These are phyloP conservation scores for Temnopleurus reevesii DNA, from an alignment of 53 echinoderm and acorn worm genomes.

Conservation along the genomic window DNA sequence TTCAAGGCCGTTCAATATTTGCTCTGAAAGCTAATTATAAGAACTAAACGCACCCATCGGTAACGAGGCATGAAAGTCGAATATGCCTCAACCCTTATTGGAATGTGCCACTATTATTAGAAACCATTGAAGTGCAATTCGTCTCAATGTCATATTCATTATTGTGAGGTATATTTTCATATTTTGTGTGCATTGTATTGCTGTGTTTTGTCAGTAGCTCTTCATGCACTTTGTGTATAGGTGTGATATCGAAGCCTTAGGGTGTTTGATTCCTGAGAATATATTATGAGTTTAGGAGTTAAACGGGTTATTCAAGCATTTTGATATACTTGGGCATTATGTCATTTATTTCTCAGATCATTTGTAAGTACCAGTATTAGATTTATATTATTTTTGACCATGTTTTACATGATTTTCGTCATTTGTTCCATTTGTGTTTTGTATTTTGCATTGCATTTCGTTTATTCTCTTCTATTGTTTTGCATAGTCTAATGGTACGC, in stretches of 20 bases:
- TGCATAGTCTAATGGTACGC: too few species aligned
- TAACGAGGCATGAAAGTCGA: constrained; percentile 2
- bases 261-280: neutral
- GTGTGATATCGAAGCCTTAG: neutral
- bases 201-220: neutral
- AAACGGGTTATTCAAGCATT: neutral
- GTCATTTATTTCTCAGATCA: neutral
- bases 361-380: constrained; percentile 16
- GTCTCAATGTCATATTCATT: constrained; percentile 10
- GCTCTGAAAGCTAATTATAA: constrained; percentile 13
- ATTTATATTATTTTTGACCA: too few species aligned
- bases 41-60: neutral
- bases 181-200: constrained; percentile 1
- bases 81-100: neutral
- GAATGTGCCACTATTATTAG: neutral
- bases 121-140: neutral
- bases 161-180: neutral
- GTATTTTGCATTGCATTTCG: too few species aligned
- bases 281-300: neutral
- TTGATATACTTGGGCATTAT: neutral
- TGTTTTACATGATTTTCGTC: too few species aligned
- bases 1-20: neutral
- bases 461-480: too few species aligned
- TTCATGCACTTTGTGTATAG: neutral
- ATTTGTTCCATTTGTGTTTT: too few species aligned